Evolutionary conservation across 2,113 vertebrate genomes (phyloP), one percentile per base, ranked within the genome.

Genomic region (Trogon melanurus): DNA sequence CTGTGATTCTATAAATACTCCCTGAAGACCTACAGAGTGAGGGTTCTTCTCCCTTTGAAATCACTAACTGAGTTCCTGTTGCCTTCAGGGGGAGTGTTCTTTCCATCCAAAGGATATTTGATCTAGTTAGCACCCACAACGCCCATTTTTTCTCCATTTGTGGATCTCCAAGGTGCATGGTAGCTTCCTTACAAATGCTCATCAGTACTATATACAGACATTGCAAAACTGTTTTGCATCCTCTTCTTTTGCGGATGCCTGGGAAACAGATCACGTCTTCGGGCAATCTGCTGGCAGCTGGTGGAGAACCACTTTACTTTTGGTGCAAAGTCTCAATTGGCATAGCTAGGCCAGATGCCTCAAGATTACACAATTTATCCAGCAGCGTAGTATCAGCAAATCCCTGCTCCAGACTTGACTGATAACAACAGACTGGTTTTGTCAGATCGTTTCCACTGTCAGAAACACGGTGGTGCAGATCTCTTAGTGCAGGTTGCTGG

Each of bases 161-260:
- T 16, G 20, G 27, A 25, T 79, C 50, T 61, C 25, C 23, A 88
- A 38, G 19, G 16, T 5, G 54, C 34, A 34, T 0, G 0, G 5
- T 47, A 20, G 11, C 19, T 74, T 74, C 45, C 45, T 86, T 44
- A 67, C 16, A 66, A 78, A 83, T 4, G 5, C 10, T 2, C 32
- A 36, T 38, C 56, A 38, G 13, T 1, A 2, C 38, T 51, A 26
- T 38, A n/a, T 8, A 64, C 22, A 56, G 23, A 71, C 51, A 22
- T 79, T 48, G 27, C 1, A 83, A 61, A 76, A 36, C 4, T 30
- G 2, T 47, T 88, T 58, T 73, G 5, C 17, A 54, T 60, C 9
- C 25, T 70, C 30, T 83, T 32, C 19, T 88, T 92, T 60, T 74
- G 25, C 58, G 22, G 6, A 36, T 6, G 1, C 10, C 44, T 78